Base-by-base conservation (phyloP, 2,797 vertebrate genomes). In the Pterois miles region DNA sequence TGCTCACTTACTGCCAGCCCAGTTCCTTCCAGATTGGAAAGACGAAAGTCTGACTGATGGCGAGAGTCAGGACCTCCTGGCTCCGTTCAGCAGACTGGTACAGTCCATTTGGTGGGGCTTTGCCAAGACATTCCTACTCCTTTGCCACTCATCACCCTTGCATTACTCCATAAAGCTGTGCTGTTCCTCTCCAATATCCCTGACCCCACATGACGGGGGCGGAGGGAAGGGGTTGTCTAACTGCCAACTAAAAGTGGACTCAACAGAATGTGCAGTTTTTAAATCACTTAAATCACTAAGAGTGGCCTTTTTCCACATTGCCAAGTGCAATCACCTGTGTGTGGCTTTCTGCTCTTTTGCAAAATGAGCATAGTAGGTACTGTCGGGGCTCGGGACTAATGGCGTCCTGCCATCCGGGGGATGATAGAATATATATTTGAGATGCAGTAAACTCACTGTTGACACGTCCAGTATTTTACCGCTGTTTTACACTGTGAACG, bases 41-140 rank as follows among this genome's bases (percentile, higher is more conserved):
- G 29, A 22, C 56, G 40, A 65, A 68, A 27, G 38, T 18, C 22
- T 60, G 43, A 60, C 63, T 69, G 52, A 67, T 76, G 36, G 53
- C 50, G 1, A 33, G 23, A 66, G 27, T 65, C 46, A 31, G 36
- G 16, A 69, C 29, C 66, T 67, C 43, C 2, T 63, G 34, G 53
- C 62, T 65, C 1, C 0, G 31, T 65, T 76, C 56, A 71, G 25
- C 38, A 62, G 18, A 71, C 27, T 11, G 27, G 34, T 59, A 38
- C 0, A 1, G 43, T 14, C 40, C 52, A 74, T 56, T 73, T 63
- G 66, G 5, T 14, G 25, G 6, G 8, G 48, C 8, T 65, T 58
- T 56, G 43, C 50, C 31, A 34, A 48, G 58, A 48, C 13, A 40
- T 57, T 58, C 14, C 29, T 22, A 31, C 16, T 71, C 11, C 40